phyloP scores from a whole-genome alignment of 2,888 invertebrate species.

The Calameuta idolon region DNA sequence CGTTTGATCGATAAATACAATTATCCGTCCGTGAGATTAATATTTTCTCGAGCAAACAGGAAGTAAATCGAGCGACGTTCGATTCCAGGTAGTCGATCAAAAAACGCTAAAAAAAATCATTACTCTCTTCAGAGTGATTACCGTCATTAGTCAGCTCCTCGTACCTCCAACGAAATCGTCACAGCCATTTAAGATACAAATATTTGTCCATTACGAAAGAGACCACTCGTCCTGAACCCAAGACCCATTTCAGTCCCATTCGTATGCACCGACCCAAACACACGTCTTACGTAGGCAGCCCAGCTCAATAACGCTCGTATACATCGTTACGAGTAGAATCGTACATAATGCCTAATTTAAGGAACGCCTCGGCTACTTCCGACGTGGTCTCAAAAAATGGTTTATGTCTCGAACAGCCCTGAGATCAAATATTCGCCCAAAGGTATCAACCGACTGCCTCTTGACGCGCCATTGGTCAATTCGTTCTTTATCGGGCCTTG shows the following conservation, averaged over 20 bases:
- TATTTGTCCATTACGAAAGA: not conserved
- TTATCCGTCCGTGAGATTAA: not conserved
- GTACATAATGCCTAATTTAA: not conserved
- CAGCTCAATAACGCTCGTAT: not conserved
- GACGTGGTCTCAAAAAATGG: not conserved
- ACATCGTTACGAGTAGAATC: not conserved
- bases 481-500: slow-evolving; percentile 1
- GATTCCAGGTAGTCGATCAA: not conserved
- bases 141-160: not conserved
- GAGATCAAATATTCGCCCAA: slow-evolving; percentile 2
- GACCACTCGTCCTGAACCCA: not conserved
- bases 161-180: not conserved
- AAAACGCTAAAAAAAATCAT: not conserved
- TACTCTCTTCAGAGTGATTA: not conserved
- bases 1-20: not conserved
- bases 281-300: not conserved
- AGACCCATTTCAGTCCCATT: not conserved
- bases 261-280: not conserved
- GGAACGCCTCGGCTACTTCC: not conserved
- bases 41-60: not conserved
- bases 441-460: not conserved
- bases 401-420: slow-evolving; percentile 6
- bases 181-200: not conserved
- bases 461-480: not conserved
- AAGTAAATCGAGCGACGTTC: not conserved